Evolutionary conservation across 1,140 invertebrate genomes (phyloP).

Genomic region (Listronotus oregonensis): DNA sequence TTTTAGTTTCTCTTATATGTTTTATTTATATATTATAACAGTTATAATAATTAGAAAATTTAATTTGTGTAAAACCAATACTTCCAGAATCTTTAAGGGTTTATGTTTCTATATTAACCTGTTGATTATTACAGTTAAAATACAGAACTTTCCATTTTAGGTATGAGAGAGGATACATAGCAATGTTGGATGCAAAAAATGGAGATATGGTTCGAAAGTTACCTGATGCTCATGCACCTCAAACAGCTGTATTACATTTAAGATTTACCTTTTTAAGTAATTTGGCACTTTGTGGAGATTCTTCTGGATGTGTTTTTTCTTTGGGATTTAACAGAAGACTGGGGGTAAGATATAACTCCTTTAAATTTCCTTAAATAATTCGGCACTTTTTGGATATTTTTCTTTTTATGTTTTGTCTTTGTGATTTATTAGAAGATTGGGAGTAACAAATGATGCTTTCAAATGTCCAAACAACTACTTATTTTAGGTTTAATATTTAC

Average conservation of each 20-base stretch:
- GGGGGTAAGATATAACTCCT: conserved; percentile 63
- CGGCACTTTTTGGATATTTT: neutral
- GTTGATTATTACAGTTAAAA: neutral
- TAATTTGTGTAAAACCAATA: too few species aligned
- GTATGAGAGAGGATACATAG: conserved; percentile 82
- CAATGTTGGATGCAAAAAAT: conserved; percentile 78
- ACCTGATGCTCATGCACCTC: conserved; percentile 83
- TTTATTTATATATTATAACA: too few species aligned
- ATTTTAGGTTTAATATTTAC: too few species aligned
- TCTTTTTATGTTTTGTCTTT: neutral
- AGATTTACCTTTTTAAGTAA: conserved; percentile 64
- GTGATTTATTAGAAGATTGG: too few species aligned
- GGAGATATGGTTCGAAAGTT: conserved; percentile 81
- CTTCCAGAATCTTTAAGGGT: too few species aligned
- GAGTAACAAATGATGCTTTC: too few species aligned
- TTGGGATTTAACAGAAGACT: conserved; percentile 88
- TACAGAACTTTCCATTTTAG: conserved; percentile 39
- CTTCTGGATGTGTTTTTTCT: conserved; percentile 97
- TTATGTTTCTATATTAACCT: too few species aligned
- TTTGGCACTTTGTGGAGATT: conserved; percentile 87
- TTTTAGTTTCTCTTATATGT: too few species aligned
- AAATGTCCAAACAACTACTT: too few species aligned
- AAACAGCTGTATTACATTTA: conserved; percentile 85
- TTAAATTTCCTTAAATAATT: too few species aligned
- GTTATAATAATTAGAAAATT: too few species aligned